Evolutionary conservation across 2,797 vertebrate genomes (phyloP).

Genomic region (Aphelocoma californica): DNA sequence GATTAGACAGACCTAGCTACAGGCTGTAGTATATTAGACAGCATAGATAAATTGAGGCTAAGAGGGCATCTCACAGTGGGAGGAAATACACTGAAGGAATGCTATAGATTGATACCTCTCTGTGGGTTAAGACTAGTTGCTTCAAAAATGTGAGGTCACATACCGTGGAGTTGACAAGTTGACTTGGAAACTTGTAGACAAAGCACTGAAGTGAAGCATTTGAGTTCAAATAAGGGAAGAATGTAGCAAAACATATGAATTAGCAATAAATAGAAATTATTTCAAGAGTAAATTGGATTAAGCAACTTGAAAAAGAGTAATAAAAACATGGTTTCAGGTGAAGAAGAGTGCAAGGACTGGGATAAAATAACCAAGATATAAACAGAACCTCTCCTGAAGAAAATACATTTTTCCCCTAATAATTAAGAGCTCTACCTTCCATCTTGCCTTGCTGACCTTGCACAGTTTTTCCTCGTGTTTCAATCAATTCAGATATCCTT

Average conservation of each 20-base stretch:
- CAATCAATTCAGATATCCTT: background rate
- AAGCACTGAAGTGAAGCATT: background rate
- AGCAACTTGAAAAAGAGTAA: background rate
- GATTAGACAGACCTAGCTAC: conserved; percentile 50
- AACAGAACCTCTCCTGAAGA: background rate
- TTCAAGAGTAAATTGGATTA: background rate
- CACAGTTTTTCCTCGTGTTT: background rate
- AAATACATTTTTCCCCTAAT: background rate
- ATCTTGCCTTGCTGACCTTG: background rate
- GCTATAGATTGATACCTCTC: conserved; percentile 32
- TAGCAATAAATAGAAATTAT: background rate
- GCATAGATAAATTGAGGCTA: conserved; percentile 52
- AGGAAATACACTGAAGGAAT: conserved; percentile 35
- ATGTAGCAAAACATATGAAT: background rate
- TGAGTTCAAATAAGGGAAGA: background rate
- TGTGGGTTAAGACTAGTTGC: background rate
- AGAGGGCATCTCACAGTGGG: conserved; percentile 18
- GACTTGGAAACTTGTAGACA: background rate
- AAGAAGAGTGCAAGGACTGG: background rate
- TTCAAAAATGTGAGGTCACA: conserved; percentile 13
- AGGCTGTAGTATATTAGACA: conserved; percentile 39
- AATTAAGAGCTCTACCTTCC: background rate
- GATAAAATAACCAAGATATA: background rate
- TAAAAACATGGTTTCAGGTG: background rate
- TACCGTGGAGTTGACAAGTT: background rate